Conservation (phyloP, 1,140 invertebrate genomes). For the Drosophila punjabiensis region DNA sequence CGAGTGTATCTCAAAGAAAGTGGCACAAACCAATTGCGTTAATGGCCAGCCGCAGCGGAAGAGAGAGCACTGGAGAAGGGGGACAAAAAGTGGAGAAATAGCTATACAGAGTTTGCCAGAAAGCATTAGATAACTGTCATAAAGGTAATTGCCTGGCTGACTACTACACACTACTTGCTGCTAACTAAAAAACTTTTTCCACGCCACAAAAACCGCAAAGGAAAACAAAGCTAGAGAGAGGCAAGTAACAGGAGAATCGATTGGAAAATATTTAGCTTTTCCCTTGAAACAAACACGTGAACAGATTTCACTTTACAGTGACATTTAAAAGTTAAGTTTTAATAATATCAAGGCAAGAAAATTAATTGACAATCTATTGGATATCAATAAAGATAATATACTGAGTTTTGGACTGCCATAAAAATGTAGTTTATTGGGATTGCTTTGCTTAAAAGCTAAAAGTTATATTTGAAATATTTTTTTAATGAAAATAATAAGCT, state of each 20-base stretch:
- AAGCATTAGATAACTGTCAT: conserved; percentile 64
- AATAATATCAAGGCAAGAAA: background rate
- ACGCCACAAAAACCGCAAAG: conserved; percentile 33
- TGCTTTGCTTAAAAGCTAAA: no score
- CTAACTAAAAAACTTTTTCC: conserved; percentile 21
- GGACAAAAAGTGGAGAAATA: conserved; percentile 9
- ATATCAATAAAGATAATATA: conserved; percentile 21
- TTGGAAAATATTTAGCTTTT: conserved; percentile 5
- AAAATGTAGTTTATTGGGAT: background rate
- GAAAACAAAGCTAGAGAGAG: background rate
- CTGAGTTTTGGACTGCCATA: background rate
- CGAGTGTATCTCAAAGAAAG: conserved; percentile 46
- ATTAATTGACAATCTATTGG: conserved; percentile 6
- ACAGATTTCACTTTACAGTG: conserved; percentile 5
- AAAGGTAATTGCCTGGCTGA: conserved; percentile 50
- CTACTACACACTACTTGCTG: background rate
- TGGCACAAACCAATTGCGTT: conserved; percentile 76
- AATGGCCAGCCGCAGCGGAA: conserved; percentile 58
- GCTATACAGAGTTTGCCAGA: conserved; percentile 14
- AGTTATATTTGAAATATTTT: no score
- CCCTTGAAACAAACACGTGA: background rate
- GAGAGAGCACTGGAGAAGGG: conserved; percentile 28
- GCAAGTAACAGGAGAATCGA: conserved; percentile 1
- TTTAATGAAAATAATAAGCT: no score
- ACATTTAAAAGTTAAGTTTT: background rate